Percentiles rank a stretch among this genome's conserved stretches.
phyloP scores from a whole-genome alignment of 2,113 vertebrate species.

The Chionis minor region DNA sequence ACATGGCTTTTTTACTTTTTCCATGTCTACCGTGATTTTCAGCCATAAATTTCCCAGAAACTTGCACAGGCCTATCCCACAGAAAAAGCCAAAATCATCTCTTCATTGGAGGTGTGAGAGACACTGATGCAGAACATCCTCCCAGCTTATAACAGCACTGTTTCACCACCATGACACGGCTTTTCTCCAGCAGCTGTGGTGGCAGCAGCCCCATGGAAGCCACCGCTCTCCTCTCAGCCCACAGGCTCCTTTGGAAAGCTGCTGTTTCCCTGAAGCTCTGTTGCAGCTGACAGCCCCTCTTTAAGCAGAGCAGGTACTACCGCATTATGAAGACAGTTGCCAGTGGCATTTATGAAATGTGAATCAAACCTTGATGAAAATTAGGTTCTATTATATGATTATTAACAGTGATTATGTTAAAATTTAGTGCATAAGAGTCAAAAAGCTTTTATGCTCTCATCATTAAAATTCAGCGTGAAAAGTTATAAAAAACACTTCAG shows the following conservation, averaged over 20 bases:
- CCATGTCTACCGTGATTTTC: neutral
- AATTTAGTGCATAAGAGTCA: neutral
- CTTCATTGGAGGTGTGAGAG: neutral
- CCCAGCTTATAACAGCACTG: neutral
- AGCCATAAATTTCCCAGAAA: neutral
- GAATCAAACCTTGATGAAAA: constrained; percentile 40
- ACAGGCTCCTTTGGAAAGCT: neutral
- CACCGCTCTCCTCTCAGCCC: accelerated
- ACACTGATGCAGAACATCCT: accelerated
- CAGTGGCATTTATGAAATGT: neutral
- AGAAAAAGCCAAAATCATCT: neutral
- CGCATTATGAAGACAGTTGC: neutral
- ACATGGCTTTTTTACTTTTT: neutral
- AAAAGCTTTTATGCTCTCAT: constrained; percentile 40
- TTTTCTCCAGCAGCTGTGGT: neutral
- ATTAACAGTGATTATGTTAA: constrained; percentile 1
- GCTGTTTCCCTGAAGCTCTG: neutral
- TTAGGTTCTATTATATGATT: neutral
- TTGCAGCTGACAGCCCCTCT: neutral
- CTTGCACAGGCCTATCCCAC: neutral
- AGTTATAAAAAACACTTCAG: constrained; percentile 35
- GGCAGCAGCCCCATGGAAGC: neutral
- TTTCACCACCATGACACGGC: neutral
- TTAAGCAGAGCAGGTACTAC: neutral
- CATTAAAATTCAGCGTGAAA: neutral